A percentile compares a stretch with the other conserved stretches of the same genome.
Conservation (phyloP, 1,140 invertebrate genomes). For the Telenomus remus region DNA sequence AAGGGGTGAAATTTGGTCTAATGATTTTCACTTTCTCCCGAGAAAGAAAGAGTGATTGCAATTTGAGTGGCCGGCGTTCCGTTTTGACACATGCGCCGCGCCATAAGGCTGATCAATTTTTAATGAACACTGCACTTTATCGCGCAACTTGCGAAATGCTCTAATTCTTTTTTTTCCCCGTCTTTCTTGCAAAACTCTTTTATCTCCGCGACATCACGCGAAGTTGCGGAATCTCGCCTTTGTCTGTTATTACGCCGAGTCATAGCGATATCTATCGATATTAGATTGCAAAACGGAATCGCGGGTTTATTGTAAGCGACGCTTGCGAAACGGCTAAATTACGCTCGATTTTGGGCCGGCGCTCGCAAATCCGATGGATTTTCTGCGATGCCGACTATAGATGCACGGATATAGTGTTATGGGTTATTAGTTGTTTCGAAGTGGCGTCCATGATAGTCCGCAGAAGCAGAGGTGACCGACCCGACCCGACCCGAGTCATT, state of each 20-base stretch:
- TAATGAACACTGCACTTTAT: slow-evolving; percentile 11
- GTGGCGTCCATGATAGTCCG: slow-evolving; percentile 32
- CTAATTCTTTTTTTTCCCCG: slow-evolving; percentile 9
- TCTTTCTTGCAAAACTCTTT: slow-evolving; percentile 32
- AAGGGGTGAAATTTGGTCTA: too few species aligned
- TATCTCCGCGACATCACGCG: slow-evolving; percentile 47
- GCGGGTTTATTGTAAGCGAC: slow-evolving; percentile 1
- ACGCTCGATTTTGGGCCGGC: too few species aligned
- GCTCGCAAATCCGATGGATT: too few species aligned
- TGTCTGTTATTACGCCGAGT: slow-evolving; percentile 36
- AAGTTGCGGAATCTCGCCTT: slow-evolving; percentile 43
- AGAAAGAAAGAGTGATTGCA: too few species aligned
- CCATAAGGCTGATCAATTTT: slow-evolving; percentile 30
- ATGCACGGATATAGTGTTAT: slow-evolving; percentile 8
- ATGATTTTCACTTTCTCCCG: too few species aligned
- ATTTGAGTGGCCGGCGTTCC: too few species aligned
- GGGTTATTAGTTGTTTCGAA: slow-evolving; percentile 30
- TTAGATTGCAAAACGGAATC: slow-evolving; percentile 24
- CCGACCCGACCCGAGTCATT: slow-evolving; percentile 49
- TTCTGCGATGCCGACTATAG: neutral
- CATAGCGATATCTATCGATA: slow-evolving; percentile 35
- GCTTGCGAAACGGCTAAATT: too few species aligned
- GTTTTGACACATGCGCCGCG: neutral
- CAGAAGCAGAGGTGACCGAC: slow-evolving; percentile 47
- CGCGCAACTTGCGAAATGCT: slow-evolving; percentile 29